Evolutionary conservation across 2,888 invertebrate species (phyloP).

Genomic region (Clunio marinus): DNA sequence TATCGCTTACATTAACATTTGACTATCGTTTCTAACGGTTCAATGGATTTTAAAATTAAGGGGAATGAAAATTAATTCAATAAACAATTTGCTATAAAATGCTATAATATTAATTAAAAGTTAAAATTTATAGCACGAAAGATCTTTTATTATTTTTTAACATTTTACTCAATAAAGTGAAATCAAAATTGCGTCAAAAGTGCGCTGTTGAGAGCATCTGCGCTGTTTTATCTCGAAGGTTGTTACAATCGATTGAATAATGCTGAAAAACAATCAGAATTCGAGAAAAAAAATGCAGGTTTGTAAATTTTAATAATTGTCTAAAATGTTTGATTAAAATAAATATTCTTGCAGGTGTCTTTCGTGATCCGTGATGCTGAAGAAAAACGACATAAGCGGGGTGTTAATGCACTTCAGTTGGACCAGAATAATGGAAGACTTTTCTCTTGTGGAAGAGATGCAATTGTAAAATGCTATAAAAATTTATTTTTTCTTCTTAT

Average conservation of each 20-base stretch:
- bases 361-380: constrained; percentile 97
- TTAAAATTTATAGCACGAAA: too few species aligned
- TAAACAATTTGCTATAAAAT: too few species aligned
- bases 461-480: constrained; percentile 5
- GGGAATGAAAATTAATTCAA: too few species aligned
- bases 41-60: too few species aligned
- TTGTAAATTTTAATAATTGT: not conserved
- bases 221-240: not conserved
- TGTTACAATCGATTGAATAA: not conserved
- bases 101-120: too few species aligned
- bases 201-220: not conserved
- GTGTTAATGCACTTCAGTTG: constrained; percentile 91
- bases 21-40: too few species aligned
- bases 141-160: too few species aligned
- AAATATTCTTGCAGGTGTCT: constrained; percentile 66
- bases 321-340: not conserved
- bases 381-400: constrained; percentile 90
- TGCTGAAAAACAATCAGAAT: constrained; percentile 37
- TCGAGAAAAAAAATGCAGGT: constrained; percentile 36
- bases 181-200: not conserved
- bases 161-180: too few species aligned
- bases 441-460: constrained; percentile 41
- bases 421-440: constrained; percentile 82
- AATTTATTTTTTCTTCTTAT: not conserved
- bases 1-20: too few species aligned